Percentiles rank a stretch among this genome's conserved stretches.
phyloP scores from a whole-genome alignment of 2,888 invertebrate genomes.

The Ochropleura plecta region DNA sequence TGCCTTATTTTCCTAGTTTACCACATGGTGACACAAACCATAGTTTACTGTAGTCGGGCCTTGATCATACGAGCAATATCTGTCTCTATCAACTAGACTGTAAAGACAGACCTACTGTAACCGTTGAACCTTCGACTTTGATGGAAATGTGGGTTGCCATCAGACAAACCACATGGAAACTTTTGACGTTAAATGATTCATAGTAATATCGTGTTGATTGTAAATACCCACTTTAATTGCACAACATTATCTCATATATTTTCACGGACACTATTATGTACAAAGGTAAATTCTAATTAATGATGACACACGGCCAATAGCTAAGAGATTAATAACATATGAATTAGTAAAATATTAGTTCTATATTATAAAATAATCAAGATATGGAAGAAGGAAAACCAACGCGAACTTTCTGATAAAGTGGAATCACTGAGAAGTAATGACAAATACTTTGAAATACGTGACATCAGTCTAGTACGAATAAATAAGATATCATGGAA shows the following conservation, averaged over 20 bases:
- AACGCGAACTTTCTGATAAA: conserved; percentile 8
- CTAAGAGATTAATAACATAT: conserved; percentile 8
- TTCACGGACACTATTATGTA: conserved; percentile 11
- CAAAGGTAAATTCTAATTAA: conserved; percentile 24
- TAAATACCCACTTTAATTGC: conserved; percentile 24
- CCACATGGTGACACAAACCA: too few species aligned
- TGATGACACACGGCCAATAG: conserved; percentile 5
- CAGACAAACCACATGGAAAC: neutral
- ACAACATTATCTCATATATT: conserved; percentile 28
- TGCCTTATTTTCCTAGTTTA: neutral
- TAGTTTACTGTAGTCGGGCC: neutral
- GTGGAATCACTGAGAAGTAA: conserved; percentile 12
- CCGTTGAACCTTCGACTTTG: neutral
- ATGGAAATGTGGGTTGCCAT: neutral
- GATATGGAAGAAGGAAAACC: conserved; percentile 36
- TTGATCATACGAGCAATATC: neutral
- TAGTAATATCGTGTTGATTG: neutral
- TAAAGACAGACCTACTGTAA: neutral
- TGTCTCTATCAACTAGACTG: too few species aligned
- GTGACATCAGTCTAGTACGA: conserved; percentile 6
- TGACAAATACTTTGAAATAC: conserved; percentile 23
- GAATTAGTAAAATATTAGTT: conserved; percentile 5
- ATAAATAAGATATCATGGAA: conserved; percentile 11
- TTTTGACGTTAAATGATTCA: conserved; percentile 2
- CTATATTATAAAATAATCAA: conserved; percentile 23